Percentiles rank a stretch among this genome's conserved stretches.
phyloP scores from a whole-genome alignment of 2,797 vertebrate species.

The Epinephelus awoara region DNA sequence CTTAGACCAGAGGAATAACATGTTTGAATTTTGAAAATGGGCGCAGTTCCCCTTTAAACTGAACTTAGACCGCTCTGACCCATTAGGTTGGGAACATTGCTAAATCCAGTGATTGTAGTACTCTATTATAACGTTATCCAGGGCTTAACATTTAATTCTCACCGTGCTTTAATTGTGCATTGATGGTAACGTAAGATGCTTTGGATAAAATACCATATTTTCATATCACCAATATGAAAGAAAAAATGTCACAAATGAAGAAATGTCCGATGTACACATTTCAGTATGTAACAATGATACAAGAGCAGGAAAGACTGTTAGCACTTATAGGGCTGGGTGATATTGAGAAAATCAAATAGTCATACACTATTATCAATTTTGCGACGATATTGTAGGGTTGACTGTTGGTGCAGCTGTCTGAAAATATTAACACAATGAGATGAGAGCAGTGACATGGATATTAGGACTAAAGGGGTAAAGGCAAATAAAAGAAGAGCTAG shows the following conservation, averaged over 20 bases:
- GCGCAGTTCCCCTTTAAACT: neutral
- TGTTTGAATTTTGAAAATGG: too few relatives aligned
- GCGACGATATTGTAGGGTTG: too few relatives aligned
- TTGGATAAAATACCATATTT: neutral
- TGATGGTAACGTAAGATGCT: neutral
- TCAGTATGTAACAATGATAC: neutral
- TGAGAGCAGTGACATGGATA: neutral
- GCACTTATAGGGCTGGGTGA: too few relatives aligned
- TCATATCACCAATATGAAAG: neutral
- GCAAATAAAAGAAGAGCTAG: too few relatives aligned
- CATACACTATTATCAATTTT: too few relatives aligned
- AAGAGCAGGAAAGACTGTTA: neutral
- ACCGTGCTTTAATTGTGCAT: neutral
- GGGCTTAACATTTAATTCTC: neutral
- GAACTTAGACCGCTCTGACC: neutral
- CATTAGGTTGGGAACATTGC: neutral
- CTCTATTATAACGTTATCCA: neutral
- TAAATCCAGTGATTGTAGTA: neutral
- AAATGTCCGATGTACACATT: neutral
- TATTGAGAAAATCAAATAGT: too few relatives aligned
- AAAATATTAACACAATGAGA: too few relatives aligned
- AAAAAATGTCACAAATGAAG: too few relatives aligned
- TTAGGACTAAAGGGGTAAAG: too few relatives aligned
- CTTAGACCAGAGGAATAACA: too few relatives aligned
- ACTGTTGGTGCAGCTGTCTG: too few relatives aligned